These are phyloP conservation scores for Cepaea nemoralis DNA, from an alignment of 1,140 invertebrate species.

Conservation along the genomic window DNA sequence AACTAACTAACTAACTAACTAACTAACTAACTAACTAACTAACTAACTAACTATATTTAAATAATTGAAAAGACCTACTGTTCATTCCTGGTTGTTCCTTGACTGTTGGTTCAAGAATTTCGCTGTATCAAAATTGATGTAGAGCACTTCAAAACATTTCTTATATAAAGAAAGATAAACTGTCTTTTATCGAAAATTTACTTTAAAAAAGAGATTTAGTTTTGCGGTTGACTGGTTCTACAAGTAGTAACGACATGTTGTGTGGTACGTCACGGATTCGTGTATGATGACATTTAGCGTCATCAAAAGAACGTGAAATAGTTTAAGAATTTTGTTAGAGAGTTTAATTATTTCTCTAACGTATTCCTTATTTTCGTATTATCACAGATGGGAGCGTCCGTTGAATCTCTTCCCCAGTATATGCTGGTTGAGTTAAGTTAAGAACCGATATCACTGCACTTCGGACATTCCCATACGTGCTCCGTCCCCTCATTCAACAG, in stretches of 20 bases:
- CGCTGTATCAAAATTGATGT: slow-evolving; percentile 6
- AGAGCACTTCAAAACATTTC: not conserved
- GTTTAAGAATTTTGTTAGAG: not conserved
- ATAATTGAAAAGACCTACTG: not conserved
- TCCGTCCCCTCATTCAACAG: too few relatives aligned
- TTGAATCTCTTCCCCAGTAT: too few relatives aligned
- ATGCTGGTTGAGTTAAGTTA: too few relatives aligned
- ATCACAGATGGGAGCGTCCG: too few relatives aligned
- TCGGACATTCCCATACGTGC: too few relatives aligned
- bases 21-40: too few relatives aligned
- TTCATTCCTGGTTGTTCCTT: not conserved
- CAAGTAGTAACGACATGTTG: slow-evolving; percentile 7
- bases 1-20: too few relatives aligned
- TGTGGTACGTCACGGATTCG: not conserved
- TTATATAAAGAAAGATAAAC: not conserved
- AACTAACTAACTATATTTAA: not conserved
- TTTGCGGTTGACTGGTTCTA: not conserved
- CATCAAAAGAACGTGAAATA: not conserved
- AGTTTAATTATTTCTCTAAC: too few relatives aligned
- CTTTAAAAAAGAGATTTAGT: too few relatives aligned
- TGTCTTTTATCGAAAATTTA: not conserved
- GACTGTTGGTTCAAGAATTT: not conserved
- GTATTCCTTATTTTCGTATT: too few relatives aligned
- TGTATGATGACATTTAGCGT: not conserved
- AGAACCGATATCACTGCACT: too few relatives aligned